These are phyloP conservation scores for Eubucco bourcierii DNA, from an alignment of 2,113 vertebrate genomes.

Conservation along the genomic window DNA sequence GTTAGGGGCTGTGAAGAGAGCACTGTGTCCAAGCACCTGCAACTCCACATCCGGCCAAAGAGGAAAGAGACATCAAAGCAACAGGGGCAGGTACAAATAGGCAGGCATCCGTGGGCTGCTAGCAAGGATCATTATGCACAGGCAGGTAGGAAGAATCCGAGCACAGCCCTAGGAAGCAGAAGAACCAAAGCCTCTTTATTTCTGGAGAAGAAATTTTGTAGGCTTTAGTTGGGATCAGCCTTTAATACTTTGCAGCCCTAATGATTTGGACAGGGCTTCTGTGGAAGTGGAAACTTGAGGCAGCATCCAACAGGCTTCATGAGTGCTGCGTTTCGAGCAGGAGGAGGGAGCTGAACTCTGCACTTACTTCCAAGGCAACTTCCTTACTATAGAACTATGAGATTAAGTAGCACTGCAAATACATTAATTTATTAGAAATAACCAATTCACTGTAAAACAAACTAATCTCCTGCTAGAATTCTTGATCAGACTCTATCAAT, in stretches of 20 bases:
- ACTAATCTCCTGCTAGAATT: not conserved
- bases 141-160: not conserved
- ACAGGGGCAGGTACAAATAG: not conserved
- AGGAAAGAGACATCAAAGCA: not conserved
- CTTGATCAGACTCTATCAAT: not conserved
- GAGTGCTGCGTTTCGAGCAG: not conserved
- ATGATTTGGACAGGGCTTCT: not conserved
- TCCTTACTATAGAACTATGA: not conserved
- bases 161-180: not conserved
- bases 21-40: not conserved
- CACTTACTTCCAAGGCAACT: not conserved
- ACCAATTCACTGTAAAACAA: not conserved
- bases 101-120: not conserved
- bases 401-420: not conserved
- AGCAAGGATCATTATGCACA: not conserved
- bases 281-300: slow-evolving; percentile 5
- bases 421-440: not conserved
- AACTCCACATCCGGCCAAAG: not conserved
- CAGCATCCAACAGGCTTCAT: not conserved
- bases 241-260: not conserved
- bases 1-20: too few relatives aligned
- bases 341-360: not conserved
- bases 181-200: not conserved
- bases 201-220: slow-evolving; percentile 12
- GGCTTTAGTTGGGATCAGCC: not conserved